phyloP scores from a whole-genome alignment of 2,888 invertebrate species.

The Leucoma salicis region DNA sequence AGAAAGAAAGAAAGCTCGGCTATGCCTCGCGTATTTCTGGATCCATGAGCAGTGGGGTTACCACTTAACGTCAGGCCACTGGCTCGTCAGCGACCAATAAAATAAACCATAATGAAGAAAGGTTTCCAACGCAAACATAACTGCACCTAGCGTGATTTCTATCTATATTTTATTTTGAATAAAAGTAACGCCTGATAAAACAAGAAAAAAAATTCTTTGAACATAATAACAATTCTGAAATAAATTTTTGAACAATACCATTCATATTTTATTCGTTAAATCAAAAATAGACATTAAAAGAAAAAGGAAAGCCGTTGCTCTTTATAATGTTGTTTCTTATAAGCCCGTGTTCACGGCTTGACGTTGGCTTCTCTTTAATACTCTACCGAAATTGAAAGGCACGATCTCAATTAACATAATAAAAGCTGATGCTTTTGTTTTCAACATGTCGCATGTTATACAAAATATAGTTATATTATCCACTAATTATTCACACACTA shows the following conservation, averaged over 20 bases:
- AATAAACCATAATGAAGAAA: no score
- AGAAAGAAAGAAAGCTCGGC: no score
- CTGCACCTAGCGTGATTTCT: no score
- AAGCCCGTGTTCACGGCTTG: constrained; percentile 21
- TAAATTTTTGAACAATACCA: constrained; percentile 3
- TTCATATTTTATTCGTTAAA: constrained; percentile 5
- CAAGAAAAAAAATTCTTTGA: background rate
- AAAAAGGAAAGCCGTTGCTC: constrained; percentile 18
- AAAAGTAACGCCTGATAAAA: no score
- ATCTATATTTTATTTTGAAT: no score
- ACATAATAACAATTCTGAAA: constrained; percentile 5
- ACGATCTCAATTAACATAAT: constrained; percentile 56
- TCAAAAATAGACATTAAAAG: constrained; percentile 8
- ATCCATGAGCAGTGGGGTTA: no score
- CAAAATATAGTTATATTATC: constrained; percentile 9
- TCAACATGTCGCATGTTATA: constrained; percentile 24
- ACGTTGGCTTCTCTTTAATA: constrained; percentile 45
- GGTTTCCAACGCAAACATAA: no score
- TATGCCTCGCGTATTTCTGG: no score
- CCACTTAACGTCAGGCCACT: no score
- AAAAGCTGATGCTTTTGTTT: constrained; percentile 43
- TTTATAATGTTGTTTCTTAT: constrained; percentile 18
- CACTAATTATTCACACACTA: constrained; percentile 15
- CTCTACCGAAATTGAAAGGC: constrained; percentile 49
- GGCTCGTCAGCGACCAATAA: no score